phyloP scores from a whole-genome alignment of 2,113 vertebrate species.

The Pachyramphus minor region DNA sequence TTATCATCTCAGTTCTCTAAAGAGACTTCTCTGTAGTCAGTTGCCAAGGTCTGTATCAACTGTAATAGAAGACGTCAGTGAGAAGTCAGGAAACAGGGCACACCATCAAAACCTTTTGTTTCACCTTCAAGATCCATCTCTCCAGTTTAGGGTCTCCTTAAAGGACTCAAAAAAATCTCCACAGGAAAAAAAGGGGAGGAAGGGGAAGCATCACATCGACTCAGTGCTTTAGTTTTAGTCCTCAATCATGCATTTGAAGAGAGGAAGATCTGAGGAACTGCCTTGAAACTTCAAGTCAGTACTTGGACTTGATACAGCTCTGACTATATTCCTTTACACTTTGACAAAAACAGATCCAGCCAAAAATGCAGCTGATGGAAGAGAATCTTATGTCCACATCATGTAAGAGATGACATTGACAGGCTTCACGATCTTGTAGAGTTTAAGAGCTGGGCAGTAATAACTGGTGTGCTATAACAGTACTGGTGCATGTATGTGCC shows the following conservation, averaged over 20 bases:
- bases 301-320: not conserved
- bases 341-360: not conserved
- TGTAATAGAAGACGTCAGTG: not conserved
- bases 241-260: not conserved
- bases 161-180: not conserved
- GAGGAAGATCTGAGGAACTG: not conserved
- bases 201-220: not conserved
- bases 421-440: not conserved
- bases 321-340: not conserved
- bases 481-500: not conserved
- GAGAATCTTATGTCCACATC: not conserved
- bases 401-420: not conserved
- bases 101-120: not conserved
- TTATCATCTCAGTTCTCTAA: not conserved
- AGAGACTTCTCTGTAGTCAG: not conserved
- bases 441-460: not conserved
- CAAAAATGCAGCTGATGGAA: not conserved
- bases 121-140: not conserved
- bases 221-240: not conserved
- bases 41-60: not conserved
- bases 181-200: not conserved
- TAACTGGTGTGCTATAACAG: fast-evolving
- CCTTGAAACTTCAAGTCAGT: not conserved
- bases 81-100: not conserved
- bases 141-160: not conserved